Evolutionary conservation across 2,113 vertebrate species (phyloP).

Genomic region (Indri indri): DNA sequence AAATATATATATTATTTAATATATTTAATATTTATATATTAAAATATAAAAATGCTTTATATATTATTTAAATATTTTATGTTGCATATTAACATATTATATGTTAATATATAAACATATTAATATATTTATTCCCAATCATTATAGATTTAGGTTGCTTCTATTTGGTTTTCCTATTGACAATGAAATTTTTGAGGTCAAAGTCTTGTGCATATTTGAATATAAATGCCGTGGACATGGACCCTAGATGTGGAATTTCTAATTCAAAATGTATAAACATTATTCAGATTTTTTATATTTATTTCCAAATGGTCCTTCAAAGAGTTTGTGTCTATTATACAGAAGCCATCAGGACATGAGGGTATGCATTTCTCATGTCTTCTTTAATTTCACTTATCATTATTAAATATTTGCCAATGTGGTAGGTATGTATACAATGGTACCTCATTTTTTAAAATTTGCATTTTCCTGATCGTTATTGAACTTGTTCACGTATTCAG

Average conservation of each 20-base stretch:
- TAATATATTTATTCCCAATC: background rate
- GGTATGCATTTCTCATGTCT: background rate
- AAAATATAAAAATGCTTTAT: background rate
- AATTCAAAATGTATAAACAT: constrained; percentile 35
- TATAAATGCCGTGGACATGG: background rate
- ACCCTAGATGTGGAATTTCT: background rate
- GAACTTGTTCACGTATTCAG: background rate
- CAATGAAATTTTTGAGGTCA: background rate
- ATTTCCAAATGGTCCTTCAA: constrained; percentile 18
- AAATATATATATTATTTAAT: background rate
- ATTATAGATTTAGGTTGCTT: constrained; percentile 32
- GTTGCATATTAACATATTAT: background rate
- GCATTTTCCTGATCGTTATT: background rate
- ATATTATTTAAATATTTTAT: background rate
- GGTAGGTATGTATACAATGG: background rate
- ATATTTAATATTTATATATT: background rate
- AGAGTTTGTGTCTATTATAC: background rate
- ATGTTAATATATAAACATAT: background rate
- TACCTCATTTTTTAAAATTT: background rate
- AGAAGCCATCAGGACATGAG: background rate
- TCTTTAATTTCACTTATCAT: constrained; percentile 4
- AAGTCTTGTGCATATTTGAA: background rate
- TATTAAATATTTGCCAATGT: constrained; percentile 3
- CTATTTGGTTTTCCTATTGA: background rate
- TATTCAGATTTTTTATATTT: background rate